A percentile compares a stretch with the other conserved stretches of the same genome.
Evolutionary conservation across 2,888 invertebrate species (phyloP).

Genomic region (Andricus curvator): DNA sequence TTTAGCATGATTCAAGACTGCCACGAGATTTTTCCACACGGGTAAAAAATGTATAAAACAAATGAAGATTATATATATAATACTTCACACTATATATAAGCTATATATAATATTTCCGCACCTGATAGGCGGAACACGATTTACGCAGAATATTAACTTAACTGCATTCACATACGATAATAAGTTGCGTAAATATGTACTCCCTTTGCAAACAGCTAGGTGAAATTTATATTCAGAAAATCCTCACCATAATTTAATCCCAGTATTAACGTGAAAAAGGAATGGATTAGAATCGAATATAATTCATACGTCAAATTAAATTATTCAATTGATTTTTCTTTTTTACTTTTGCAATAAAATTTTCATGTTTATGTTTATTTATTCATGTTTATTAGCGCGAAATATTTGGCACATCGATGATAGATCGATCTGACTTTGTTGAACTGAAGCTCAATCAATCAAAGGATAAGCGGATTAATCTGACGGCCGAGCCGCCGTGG

Average conservation of each 20-base stretch:
- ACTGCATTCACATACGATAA: not conserved
- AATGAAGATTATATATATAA: too few relatives aligned
- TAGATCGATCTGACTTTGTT: constrained; percentile 65
- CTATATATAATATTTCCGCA: too few relatives aligned
- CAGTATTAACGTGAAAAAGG: too few relatives aligned
- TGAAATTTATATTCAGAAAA: not conserved
- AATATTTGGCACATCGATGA: constrained; percentile 64
- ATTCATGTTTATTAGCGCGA: constrained; percentile 67
- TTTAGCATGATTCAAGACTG: too few relatives aligned
- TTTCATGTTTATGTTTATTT: constrained; percentile 58
- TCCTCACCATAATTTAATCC: not conserved
- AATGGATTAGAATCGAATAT: too few relatives aligned
- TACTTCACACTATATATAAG: too few relatives aligned
- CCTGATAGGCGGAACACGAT: too few relatives aligned
- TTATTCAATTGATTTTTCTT: not conserved
- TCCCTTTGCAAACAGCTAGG: not conserved
- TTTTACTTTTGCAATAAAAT: not conserved
- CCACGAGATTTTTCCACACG: too few relatives aligned
- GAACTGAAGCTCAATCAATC: constrained; percentile 67
- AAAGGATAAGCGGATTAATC: constrained; percentile 71
- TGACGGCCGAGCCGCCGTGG: constrained; percentile 56
- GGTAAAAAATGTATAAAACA: too few relatives aligned
- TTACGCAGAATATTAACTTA: too few relatives aligned
- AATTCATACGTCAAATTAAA: not conserved
- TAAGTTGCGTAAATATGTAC: not conserved